Base-by-base conservation (phyloP, 1,140 invertebrate species). In the Euglossa dilemma region DNA sequence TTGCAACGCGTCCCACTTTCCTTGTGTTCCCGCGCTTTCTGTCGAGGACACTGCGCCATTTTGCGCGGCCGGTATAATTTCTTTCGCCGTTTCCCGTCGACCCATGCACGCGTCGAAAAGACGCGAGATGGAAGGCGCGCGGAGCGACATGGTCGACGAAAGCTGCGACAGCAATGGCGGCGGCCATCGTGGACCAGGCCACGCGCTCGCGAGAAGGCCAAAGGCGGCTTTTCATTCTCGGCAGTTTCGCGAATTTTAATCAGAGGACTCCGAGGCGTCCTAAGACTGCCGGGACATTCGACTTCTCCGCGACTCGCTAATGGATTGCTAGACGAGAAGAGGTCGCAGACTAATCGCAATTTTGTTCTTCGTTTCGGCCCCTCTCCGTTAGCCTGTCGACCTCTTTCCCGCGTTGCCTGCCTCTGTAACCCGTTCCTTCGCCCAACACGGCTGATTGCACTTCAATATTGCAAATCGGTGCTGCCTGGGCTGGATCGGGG, bases 161-260 rank as follows among this genome's bases (percentile, higher is more conserved):
- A 2, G 25, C 56, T 28, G 23, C 52, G 67, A 70, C 5, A 64
- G 52, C 36, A 59, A 76, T n/a, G 61, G 61, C 47, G 36, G 23
- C 16, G 36, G 28, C 14, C 63, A 64, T 64, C 63, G 64, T 6
- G 52, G 52, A 54, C 18, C 52, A 54, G 16, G 18, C 18, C 52
- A 54, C 52, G 18, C 18, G 52, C 23, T n/a, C 43, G 50, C 14
- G 25, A 16, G 71, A 28, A 11, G 12, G 14, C 61, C 72, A 67
- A 75, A 81, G 59, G 11, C 47, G 23, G 43, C 52, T 63, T 81
- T 67, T 75, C 72, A 75, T 75, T 75, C 61, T 36, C 52, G 61
- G 8, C 72, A 50, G 80, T 81, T 75, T 81, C 80, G 83, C 70
- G 86, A 91, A 92, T 91, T 92, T 92, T 92, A 92, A 92, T 92